Base-by-base conservation (phyloP, 2,888 invertebrate genomes). In the Busseola fusca region DNA sequence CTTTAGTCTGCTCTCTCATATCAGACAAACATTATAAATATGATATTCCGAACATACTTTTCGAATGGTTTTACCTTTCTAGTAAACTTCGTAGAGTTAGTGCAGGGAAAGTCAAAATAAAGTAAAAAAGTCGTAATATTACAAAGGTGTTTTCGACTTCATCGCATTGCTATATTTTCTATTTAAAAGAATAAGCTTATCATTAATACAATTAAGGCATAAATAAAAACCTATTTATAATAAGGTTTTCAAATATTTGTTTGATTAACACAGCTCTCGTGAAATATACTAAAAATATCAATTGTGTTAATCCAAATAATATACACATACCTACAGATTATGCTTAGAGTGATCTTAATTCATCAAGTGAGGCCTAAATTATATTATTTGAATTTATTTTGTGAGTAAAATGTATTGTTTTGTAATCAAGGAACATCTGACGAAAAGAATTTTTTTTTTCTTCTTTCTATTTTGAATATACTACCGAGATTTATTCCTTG, bases 241-340 rank as follows among this genome's bases (percentile, higher is more conserved):
- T 45, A 27, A 21, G 21, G 14, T 52, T 52, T 27, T 52, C 16
- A 16, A 52, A 27, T 21, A 56, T 37, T 50, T 54, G n/a, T 69
- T 54, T 63, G 40, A 69, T 70, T 75, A 78, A 74, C 67, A 57
- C 58, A 56, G 60, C 64, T 40, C 57, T 57, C 59, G 57, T 6
- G 12, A 64, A 30, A 25, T 69, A 56, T 57, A 70, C 74, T 75
- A 75, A 75, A 72, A 74, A 50, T 34, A 45, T 63, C 12, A 37
- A 69, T 34, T 69, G 34, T 82, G 69, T 80, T 72, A 56, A 74
- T 74, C 48, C 27, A 25, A 69, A 65, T 73, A 73, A 77, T 63
- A 64, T 45, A 64, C 52, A 52, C 40, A 57, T 56, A 50, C 18
- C 3, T 1, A 56, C 21, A 58, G 9, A 34, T 37, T 52, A 65